Conservation (phyloP, 2,113 vertebrate genomes). For the Orycteropus afer region DNA sequence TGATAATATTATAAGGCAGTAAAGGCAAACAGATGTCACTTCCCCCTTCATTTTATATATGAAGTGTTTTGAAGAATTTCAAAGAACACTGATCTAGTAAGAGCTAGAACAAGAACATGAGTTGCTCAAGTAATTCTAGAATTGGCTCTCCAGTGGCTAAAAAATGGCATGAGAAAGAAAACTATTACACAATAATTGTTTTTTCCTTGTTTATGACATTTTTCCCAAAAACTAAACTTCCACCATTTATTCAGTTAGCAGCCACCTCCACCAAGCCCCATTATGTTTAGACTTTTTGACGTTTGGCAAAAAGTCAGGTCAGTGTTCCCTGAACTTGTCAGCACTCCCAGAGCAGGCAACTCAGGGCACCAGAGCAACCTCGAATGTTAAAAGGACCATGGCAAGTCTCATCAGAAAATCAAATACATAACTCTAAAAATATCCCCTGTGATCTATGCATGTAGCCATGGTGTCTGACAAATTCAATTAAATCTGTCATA, state of each 20-base stretch:
- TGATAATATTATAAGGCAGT: not conserved
- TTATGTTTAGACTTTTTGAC: conserved; percentile 68
- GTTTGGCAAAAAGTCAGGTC: conserved; percentile 79
- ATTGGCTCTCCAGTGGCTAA: not conserved
- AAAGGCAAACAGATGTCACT: not conserved
- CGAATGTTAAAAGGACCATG: conserved; percentile 81
- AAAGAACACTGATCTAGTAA: not conserved
- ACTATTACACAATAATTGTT: not conserved
- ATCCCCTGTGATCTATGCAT: conserved; percentile 83
- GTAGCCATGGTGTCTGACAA: conserved; percentile 85
- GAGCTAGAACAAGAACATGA: not conserved
- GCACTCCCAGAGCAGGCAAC: conserved; percentile 68
- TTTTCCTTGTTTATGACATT: not conserved
- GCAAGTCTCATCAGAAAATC: conserved; percentile 79
- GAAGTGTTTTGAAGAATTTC: not conserved
- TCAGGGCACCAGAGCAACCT: conserved; percentile 68
- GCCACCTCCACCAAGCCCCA: conserved; percentile 59
- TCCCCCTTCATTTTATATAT: not conserved
- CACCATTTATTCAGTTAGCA: conserved; percentile 62
- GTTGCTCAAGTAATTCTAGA: not conserved
- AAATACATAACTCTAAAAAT: conserved; percentile 88
- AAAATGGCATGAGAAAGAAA: conserved; percentile 2
- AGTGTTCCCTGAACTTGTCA: conserved; percentile 64
- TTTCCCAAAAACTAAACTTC: not conserved
- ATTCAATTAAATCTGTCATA: conserved; percentile 89